These are phyloP conservation scores for Tetrao urogallus DNA, from an alignment of 2,113 vertebrate species.

Conservation along the genomic window DNA sequence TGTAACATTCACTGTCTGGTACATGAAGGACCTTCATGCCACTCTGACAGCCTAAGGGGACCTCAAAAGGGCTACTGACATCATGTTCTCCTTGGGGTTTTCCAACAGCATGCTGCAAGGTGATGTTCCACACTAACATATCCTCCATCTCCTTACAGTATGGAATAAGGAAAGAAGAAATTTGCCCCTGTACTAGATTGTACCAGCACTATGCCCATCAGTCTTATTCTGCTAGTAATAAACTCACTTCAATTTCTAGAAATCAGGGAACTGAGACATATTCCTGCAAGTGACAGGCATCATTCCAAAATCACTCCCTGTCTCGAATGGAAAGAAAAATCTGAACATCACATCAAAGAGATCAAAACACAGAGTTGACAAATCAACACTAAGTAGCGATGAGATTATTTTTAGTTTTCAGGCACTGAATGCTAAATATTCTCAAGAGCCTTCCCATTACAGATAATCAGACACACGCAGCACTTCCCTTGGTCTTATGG, in stretches of 20 bases:
- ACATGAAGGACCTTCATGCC: not conserved
- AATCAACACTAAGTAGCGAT: constrained; percentile 19
- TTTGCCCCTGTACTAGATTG: not conserved
- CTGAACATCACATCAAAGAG: constrained; percentile 17
- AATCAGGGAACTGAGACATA: not conserved
- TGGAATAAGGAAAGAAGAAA: not conserved
- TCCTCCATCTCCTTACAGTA: not conserved
- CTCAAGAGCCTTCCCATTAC: not conserved
- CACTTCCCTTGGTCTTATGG: not conserved
- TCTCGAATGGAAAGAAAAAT: constrained; percentile 36
- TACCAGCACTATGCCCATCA: constrained; percentile 35
- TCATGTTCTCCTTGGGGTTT: not conserved
- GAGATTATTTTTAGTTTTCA: constrained; percentile 58
- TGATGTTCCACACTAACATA: not conserved
- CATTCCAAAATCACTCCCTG: constrained; percentile 2
- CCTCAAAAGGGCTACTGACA: not conserved
- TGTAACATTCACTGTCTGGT: not conserved
- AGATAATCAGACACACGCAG: not conserved
- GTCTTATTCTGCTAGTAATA: constrained; percentile 11
- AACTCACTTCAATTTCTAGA: constrained; percentile 40
- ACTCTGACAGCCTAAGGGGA: not conserved
- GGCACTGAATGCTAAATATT: constrained; percentile 48
- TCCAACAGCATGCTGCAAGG: not conserved
- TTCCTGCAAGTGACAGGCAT: constrained; percentile 23
- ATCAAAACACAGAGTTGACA: constrained; percentile 58